Evolutionary conservation across 2,888 invertebrate genomes (phyloP).

Genomic region (Lissocephala sabroskyi): DNA sequence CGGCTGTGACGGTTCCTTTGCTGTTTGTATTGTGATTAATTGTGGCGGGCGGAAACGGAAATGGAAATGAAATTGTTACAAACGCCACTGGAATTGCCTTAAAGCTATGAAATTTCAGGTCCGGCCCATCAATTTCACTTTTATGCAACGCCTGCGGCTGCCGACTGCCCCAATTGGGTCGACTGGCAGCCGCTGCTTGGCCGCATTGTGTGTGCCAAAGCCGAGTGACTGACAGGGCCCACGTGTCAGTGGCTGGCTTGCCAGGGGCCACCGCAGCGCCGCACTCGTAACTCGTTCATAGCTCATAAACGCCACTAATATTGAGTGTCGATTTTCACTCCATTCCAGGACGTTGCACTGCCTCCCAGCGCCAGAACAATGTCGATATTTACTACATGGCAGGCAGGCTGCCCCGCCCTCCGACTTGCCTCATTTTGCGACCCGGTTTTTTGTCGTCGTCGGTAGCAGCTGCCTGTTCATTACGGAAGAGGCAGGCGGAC

Average conservation of each 20-base stretch:
- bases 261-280: constrained; percentile 2
- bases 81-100: constrained; percentile 17
- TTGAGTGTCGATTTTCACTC: constrained; percentile 63
- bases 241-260: not conserved
- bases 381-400: constrained; percentile 6
- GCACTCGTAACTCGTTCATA: constrained; percentile 50
- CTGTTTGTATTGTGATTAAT: too few species aligned
- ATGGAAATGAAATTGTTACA: constrained; percentile 35
- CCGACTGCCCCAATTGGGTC: constrained; percentile 30
- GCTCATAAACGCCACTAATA: constrained; percentile 62
- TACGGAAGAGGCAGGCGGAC: too few species aligned
- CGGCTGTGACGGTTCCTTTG: too few species aligned
- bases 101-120: constrained; percentile 29
- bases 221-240: not conserved
- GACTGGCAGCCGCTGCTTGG: constrained; percentile 27
- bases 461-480: constrained; percentile 48
- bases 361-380: constrained; percentile 27
- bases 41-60: constrained; percentile 24
- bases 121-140: constrained; percentile 24
- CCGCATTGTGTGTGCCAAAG: not conserved
- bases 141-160: constrained; percentile 17
- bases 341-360: constrained; percentile 52
- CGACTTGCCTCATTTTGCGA: constrained; percentile 25
- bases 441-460: constrained; percentile 40
- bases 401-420: too few species aligned